phyloP scores from a whole-genome alignment of 2,888 invertebrate genomes.

The Yponomeuta plumbellus region DNA sequence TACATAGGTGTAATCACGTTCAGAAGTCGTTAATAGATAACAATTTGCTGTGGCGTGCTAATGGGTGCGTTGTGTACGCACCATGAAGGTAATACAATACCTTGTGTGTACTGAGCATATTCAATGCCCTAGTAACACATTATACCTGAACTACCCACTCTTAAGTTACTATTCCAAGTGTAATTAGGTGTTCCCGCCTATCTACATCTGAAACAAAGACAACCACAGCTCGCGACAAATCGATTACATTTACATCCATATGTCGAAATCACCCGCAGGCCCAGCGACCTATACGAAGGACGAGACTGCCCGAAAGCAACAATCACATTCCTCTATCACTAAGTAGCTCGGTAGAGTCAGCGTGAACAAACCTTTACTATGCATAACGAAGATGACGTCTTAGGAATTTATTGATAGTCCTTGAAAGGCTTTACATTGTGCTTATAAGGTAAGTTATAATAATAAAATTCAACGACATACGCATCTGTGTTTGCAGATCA shows the following conservation, averaged over 20 bases:
- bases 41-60: background rate
- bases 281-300: background rate
- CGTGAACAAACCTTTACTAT: background rate
- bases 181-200: background rate
- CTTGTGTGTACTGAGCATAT: background rate
- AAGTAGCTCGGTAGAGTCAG: background rate
- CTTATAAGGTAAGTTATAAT: background rate
- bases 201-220: background rate
- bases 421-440: background rate
- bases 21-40: background rate
- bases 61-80: background rate
- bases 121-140: background rate
- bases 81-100: background rate
- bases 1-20: background rate
- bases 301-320: background rate
- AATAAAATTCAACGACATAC: conserved; percentile 18
- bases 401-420: background rate
- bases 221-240: background rate
- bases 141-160: background rate
- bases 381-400: background rate
- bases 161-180: background rate
- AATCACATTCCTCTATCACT: background rate
- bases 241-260: background rate
- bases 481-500: conserved; percentile 34
- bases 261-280: background rate